phyloP scores from a whole-genome alignment of 2,888 invertebrate species.

The Drosophila subsilvestris region DNA sequence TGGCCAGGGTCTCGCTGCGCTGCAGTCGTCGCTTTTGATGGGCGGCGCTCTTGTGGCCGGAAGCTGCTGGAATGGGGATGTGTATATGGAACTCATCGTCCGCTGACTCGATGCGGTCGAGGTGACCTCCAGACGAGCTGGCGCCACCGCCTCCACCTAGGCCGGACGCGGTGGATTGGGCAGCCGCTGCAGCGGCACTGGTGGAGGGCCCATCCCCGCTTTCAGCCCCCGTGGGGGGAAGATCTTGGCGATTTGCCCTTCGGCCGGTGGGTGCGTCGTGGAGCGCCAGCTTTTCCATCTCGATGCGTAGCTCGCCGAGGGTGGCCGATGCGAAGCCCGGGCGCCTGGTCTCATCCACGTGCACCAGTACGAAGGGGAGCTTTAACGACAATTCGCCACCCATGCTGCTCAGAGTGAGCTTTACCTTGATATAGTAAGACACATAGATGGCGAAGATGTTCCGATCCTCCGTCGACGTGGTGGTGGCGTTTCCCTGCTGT shows the following conservation, averaged over 20 bases:
- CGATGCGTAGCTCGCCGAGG: slow-evolving; percentile 55
- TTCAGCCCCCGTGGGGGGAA: slow-evolving; percentile 9
- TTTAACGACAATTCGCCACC: slow-evolving; percentile 92
- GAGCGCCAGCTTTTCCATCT: slow-evolving; percentile 71
- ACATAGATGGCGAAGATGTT: slow-evolving; percentile 96
- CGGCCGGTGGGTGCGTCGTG: slow-evolving; percentile 75
- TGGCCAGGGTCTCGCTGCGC: slow-evolving; percentile 81
- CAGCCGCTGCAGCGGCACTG: slow-evolving; percentile 60
- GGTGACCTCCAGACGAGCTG: slow-evolving; percentile 45
- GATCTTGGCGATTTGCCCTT: slow-evolving; percentile 44
- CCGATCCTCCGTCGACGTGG: slow-evolving; percentile 86
- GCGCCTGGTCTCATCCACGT: slow-evolving; percentile 83
- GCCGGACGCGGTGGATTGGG: not conserved
- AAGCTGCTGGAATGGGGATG: slow-evolving; percentile 58
- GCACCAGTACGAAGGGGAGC: slow-evolving; percentile 91
- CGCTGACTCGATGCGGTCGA: slow-evolving; percentile 75
- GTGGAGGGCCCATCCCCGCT: slow-evolving; percentile 67
- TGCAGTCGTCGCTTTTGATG: slow-evolving; percentile 69
- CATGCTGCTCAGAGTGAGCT: slow-evolving; percentile 91
- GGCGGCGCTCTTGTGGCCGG: slow-evolving; percentile 8
- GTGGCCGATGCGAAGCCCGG: slow-evolving; percentile 59
- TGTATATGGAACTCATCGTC: slow-evolving; percentile 76
- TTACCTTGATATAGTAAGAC: slow-evolving; percentile 95
- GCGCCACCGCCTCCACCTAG: slow-evolving; percentile 5
- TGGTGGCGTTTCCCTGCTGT: slow-evolving; percentile 8